Evolutionary conservation across 2,888 invertebrate genomes (phyloP), one percentile per base, ranked within the genome.

Genomic region (Ypsolopha scabrella): DNA sequence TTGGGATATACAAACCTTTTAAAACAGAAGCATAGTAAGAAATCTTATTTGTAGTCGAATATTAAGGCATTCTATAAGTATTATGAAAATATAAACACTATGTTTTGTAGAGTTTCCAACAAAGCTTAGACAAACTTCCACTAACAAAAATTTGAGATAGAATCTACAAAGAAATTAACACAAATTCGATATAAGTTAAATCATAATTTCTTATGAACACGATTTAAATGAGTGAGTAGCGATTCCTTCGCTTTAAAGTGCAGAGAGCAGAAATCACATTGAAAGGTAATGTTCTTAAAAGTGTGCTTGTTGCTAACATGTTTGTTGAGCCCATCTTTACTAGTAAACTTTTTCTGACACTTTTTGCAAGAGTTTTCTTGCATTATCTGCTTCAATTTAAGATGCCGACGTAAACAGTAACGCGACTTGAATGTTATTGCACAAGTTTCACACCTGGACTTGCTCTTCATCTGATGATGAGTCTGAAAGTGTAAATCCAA

Each of bases 121-220:
- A n/a, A n/a, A n/a, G n/a, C n/a, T n/a, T 24, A 24, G 24, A 24
- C 24, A 24, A 24, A 24, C 24, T 24, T 24, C 24, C 24, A 24
- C 24, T 24, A 24, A 3, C 24, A 24, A 24, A 24, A 24, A 24
- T 24, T 2, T 24, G 24, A 24, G 24, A 24, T 24, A 24, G 4
- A 24, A 24, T 24, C 24, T 24, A 4, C 24, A 24, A 24, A 24
- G 24, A 24, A 24, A 24, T 24, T 3, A 24, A 24, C 4, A 4
- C 24, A 24, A 24, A 24, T 24, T 24, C 24, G 2, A 24, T 3
- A 2, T 24, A 24, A 24, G 4, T 24, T 41, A 47, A 59, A 75
- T 82, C 81, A 80, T 80, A 81, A 82, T 46, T 68, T 70, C 52
- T 80, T 83, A 48, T 86, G 86, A 7, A 82, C 73, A 0, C 86